A percentile compares a stretch with the other conserved stretches of the same genome.
phyloP scores from a whole-genome alignment of 2,888 invertebrate species.

The Hartigia nigra region DNA sequence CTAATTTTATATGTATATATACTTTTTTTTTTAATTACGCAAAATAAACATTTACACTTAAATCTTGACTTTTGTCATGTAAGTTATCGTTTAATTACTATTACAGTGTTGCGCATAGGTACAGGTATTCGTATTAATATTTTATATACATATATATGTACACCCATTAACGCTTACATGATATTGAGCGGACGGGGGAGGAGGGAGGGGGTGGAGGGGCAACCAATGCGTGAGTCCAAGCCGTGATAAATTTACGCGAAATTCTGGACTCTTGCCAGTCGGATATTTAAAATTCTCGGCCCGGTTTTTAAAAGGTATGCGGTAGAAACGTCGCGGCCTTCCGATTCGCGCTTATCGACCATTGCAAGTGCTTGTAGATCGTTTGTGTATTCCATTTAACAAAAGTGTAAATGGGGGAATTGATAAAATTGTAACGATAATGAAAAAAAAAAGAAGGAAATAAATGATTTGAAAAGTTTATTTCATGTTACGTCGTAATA shows the following conservation, averaged over 20 bases:
- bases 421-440: not conserved
- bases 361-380: not conserved
- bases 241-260: slow-evolving; percentile 48
- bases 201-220: too few relatives aligned
- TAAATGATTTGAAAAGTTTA: not conserved
- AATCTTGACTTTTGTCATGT: not conserved
- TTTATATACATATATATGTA: not conserved
- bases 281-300: slow-evolving; percentile 46
- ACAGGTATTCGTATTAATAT: not conserved
- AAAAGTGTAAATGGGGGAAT: not conserved
- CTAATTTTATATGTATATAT: not conserved
- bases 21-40: not conserved
- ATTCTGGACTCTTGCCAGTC: slow-evolving; percentile 48
- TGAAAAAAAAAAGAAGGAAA: not conserved
- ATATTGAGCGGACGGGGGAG: not conserved
- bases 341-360: not conserved
- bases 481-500: not conserved
- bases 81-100: not conserved
- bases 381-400: not conserved
- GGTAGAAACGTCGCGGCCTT: not conserved
- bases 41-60: not conserved
- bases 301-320: not conserved
- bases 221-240: not conserved
- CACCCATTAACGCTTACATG: not conserved
- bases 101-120: not conserved